Evolutionary conservation across 2,797 vertebrate genomes (phyloP).

Genomic region (Anolis apletophallus): DNA sequence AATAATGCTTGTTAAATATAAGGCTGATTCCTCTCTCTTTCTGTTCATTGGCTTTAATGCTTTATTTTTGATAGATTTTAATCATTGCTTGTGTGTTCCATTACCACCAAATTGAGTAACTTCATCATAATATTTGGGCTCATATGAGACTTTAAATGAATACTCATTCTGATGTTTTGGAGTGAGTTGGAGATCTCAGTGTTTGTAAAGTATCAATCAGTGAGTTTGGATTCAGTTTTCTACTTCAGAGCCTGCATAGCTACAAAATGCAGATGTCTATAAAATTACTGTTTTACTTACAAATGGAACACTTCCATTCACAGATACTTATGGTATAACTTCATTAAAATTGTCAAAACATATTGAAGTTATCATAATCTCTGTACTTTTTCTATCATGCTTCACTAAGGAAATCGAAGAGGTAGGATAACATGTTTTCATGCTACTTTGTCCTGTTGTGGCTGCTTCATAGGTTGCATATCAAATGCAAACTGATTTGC

Average conservation of each 20-base stretch:
- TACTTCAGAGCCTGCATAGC: conserved; percentile 36
- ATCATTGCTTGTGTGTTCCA: conserved; percentile 45
- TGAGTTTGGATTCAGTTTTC: conserved; percentile 21
- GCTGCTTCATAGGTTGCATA: conserved; percentile 67
- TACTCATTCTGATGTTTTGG: conserved; percentile 41
- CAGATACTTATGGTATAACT: conserved; percentile 57
- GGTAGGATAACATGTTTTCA: conserved; percentile 87
- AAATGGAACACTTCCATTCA: background rate
- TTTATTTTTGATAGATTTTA: conserved; percentile 70
- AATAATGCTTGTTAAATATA: conserved; percentile 29
- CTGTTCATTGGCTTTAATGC: conserved; percentile 70
- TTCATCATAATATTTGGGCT: conserved; percentile 20
- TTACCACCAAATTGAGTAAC: conserved; percentile 8
- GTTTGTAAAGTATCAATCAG: conserved; percentile 30
- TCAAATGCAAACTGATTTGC: background rate
- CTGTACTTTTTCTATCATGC: conserved; percentile 92
- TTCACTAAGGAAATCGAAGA: conserved; percentile 98
- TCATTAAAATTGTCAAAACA: conserved; percentile 68
- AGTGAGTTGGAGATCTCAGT: conserved; percentile 44
- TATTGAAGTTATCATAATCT: conserved; percentile 84
- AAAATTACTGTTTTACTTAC: conserved; percentile 54
- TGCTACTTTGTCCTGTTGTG: conserved; percentile 70
- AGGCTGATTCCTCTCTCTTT: conserved; percentile 7
- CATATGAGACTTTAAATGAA: conserved; percentile 51
- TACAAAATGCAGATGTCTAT: conserved; percentile 27